phyloP scores from a whole-genome alignment of 2,797 vertebrate genomes.

The Coregonus sp. region DNA sequence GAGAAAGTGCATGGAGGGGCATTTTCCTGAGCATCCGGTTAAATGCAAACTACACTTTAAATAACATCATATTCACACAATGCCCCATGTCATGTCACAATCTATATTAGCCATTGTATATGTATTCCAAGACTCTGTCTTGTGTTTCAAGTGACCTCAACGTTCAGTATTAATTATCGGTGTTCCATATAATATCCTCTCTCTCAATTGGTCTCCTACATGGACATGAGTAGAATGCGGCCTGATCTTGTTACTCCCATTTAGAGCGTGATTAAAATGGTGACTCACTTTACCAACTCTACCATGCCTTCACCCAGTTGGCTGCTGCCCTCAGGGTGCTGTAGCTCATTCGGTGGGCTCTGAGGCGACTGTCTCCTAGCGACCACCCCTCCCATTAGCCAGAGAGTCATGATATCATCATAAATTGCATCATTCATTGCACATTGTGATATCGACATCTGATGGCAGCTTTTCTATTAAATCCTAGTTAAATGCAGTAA shows the following conservation, averaged over 20 bases:
- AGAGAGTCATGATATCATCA: slow-evolving; percentile 5
- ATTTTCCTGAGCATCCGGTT: not conserved
- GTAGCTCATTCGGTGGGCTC: slow-evolving; percentile 32
- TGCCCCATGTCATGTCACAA: not conserved
- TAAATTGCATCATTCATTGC: not conserved
- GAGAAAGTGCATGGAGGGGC: not conserved
- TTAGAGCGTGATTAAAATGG: slow-evolving; percentile 69
- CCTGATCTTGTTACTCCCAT: slow-evolving; percentile 66
- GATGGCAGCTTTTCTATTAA: not conserved
- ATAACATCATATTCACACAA: not conserved
- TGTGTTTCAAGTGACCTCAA: slow-evolving; percentile 27
- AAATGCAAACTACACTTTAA: not conserved
- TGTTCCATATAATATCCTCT: slow-evolving; percentile 50
- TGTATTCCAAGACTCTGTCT: not conserved
- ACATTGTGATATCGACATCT: not conserved
- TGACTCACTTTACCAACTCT: slow-evolving; percentile 71
- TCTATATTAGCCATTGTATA: not conserved
- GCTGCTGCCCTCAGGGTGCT: slow-evolving; percentile 39
- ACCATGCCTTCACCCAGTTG: slow-evolving; percentile 41
- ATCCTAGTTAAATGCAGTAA: not conserved
- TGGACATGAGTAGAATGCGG: slow-evolving; percentile 59
- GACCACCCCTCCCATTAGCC: not conserved
- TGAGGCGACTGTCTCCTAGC: not conserved
- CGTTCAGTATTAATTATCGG: slow-evolving; percentile 21
- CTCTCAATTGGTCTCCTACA: slow-evolving; percentile 38